These are phyloP conservation scores for Ctenomys sociabilis DNA, from an alignment of 2,113 vertebrate species.

Conservation along the genomic window DNA sequence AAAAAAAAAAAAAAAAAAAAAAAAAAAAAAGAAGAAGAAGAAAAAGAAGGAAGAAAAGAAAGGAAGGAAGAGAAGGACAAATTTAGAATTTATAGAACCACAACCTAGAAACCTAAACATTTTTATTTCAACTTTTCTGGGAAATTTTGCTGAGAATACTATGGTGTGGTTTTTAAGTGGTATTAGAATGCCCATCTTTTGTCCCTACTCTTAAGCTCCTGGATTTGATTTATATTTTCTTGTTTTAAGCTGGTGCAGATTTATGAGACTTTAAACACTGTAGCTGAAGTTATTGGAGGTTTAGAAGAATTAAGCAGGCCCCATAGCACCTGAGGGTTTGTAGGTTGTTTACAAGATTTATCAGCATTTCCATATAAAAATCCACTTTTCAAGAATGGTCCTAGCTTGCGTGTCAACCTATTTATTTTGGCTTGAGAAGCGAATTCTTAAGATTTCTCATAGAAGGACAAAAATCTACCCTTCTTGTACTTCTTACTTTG, in stretches of 20 bases:
- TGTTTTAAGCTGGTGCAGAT: slow-evolving; percentile 82
- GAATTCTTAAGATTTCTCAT: slow-evolving; percentile 60
- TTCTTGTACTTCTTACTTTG: slow-evolving; percentile 21
- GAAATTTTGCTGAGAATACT: slow-evolving; percentile 58
- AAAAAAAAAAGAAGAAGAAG: not conserved
- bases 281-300: slow-evolving; percentile 70
- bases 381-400: slow-evolving; percentile 54
- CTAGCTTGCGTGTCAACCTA: slow-evolving; percentile 41
- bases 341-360: slow-evolving; percentile 64
- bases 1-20: no score
- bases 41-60: not conserved
- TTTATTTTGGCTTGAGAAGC: slow-evolving; percentile 60
- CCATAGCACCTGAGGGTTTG: not conserved
- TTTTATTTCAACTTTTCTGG: slow-evolving; percentile 54
- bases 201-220: slow-evolving; percentile 74
- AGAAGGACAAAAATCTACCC: not conserved
- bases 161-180: slow-evolving; percentile 61
- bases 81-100: slow-evolving; percentile 11
- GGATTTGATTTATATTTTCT: slow-evolving; percentile 77
- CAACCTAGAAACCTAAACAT: slow-evolving; percentile 1
- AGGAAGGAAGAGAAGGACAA: not conserved
- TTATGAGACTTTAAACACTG: slow-evolving; percentile 82
- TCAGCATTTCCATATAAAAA: slow-evolving; percentile 65
- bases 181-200: slow-evolving; percentile 58
- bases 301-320: slow-evolving; percentile 72